These are phyloP conservation scores for Saccostrea glomerata DNA, from an alignment of 1,140 invertebrate genomes.

Conservation along the genomic window DNA sequence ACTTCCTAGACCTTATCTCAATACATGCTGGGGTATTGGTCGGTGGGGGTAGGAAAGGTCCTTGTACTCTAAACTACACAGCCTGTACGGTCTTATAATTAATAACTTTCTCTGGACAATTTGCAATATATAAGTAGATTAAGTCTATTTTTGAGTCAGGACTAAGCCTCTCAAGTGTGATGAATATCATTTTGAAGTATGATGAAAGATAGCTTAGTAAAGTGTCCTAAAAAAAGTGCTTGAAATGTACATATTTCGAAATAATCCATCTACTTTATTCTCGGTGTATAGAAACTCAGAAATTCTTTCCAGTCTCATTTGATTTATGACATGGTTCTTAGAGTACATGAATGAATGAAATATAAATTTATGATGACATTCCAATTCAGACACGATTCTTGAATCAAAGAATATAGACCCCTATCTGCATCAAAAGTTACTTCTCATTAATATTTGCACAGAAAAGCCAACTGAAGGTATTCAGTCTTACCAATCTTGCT, in stretches of 20 bases:
- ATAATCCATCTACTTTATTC: background rate
- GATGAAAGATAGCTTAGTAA: background rate
- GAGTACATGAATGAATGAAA: background rate
- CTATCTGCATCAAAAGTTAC: background rate
- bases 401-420: background rate
- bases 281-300: background rate
- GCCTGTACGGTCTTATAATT: background rate
- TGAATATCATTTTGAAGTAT: background rate
- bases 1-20: background rate
- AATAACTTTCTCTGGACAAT: background rate
- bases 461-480: background rate
- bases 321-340: background rate
- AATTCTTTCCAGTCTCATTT: background rate
- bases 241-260: background rate
- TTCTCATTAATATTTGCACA: background rate
- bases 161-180: background rate
- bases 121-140: background rate
- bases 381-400: background rate
- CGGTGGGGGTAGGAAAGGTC: background rate
- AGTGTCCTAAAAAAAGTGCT: background rate
- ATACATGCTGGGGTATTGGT: background rate
- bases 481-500: background rate
- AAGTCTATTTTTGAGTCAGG: background rate
- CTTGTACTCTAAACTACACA: background rate
- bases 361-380: background rate